Evolutionary conservation across 2,888 invertebrate genomes (phyloP), one percentile per base, ranked within the genome.

Genomic region (Petrolisthes manimaculis): DNA sequence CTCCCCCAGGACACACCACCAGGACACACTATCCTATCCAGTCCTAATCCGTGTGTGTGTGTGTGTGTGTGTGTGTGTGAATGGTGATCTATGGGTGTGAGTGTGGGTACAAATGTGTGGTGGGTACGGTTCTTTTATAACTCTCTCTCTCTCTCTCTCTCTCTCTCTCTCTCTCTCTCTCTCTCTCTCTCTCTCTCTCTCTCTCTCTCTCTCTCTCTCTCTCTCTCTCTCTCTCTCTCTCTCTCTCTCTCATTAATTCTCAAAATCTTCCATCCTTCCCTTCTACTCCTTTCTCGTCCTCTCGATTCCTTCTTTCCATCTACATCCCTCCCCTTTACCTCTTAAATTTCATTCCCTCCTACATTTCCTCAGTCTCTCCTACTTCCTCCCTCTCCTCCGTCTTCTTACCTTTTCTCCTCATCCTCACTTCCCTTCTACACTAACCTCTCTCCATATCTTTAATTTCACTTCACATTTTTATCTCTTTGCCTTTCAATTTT

Each of bases 131-230:
- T 14, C 61, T 61, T 61, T 61, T 18, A 12, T 18, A 5, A 71
- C 71, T 71, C 5, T n/a, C n/a, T 71, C n/a, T 71, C 8, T n/a
- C 5, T 14, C n/a, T n/a, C n/a, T 71, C 8, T 61, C 8, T 71
- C n/a, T 71, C n/a, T 71, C n/a, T 18, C 8, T 71, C 71, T n/a
- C 61, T 61, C 6, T 14, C 71, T 14, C n/a, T 71, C n/a, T 18
- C 12, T 18, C 8, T 5, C 12, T n/a, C n/a, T n/a, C n/a, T 14
- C 71, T 14, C n/a, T 71, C 71, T 71, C 71, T 71, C 71, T 71
- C 71, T 71, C 71, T 71, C 71, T 71, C 71, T 71, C 71, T 71
- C 71, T 71, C 71, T 71, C 71, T 71, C 71, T 71, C 71, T 71
- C 71, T 71, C 71, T 71, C 71, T 71, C 71, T 71, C 71, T 71